phyloP scores from a whole-genome alignment of 1,140 invertebrate genomes.

The Nymphalis io region DNA sequence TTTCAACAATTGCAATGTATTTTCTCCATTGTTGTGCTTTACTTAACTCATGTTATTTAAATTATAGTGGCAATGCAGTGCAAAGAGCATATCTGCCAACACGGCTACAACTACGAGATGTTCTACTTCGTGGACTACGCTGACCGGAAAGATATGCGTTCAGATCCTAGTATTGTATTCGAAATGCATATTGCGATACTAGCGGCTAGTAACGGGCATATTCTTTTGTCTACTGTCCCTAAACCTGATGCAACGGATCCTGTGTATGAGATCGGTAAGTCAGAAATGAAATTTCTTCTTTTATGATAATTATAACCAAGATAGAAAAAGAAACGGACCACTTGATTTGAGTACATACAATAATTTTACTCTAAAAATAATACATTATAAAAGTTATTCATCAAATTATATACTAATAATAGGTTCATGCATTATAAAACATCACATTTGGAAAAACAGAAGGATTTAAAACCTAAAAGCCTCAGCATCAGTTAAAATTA shows the following conservation, averaged over 20 bases:
- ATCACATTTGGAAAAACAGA: no score
- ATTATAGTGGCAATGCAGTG: constrained; percentile 72
- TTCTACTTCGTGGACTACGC: constrained; percentile 67
- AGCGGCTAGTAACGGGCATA: constrained; percentile 82
- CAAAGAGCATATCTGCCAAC: constrained; percentile 72
- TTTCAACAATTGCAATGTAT: background rate
- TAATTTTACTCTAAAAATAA: no score
- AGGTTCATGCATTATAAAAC: no score
- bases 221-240: constrained; percentile 77
- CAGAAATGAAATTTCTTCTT: background rate
- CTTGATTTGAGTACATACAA: no score
- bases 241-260: constrained; percentile 66
- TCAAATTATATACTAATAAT: no score
- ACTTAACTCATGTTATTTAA: no score
- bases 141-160: constrained; percentile 41
- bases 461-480: no score
- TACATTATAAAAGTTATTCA: no score
- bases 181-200: constrained; percentile 83
- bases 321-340: no score
- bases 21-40: no score
- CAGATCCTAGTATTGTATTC: constrained; percentile 57
- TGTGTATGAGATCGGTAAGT: constrained; percentile 82
- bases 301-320: no score
- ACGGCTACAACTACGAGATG: constrained; percentile 78
- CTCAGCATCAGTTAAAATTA: no score